Base-by-base conservation (phyloP, 2,888 invertebrate species). In the Cylloceria caligata region DNA sequence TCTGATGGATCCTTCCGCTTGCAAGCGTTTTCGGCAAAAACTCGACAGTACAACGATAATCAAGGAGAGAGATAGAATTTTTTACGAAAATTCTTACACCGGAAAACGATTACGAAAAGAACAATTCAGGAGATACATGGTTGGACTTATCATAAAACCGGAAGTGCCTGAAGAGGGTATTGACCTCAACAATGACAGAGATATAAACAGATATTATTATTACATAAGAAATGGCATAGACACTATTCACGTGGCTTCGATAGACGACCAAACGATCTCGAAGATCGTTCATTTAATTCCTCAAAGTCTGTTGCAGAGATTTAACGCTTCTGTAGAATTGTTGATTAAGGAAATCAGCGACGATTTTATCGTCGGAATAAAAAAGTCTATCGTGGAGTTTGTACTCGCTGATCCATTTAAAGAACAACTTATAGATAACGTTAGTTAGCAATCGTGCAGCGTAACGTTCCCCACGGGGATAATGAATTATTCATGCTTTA, bases 211-310 rank as follows among this genome's bases (percentile, higher is more conserved):
- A 83, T 98, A 98, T 93, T 97, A 98, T 91, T 97, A 98, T 93
- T 98, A 98, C 89, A 95, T 98, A 77, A 96, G 96, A 88, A 96
- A 98, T 92, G 98, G 98, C 1, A 96, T 98, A 39, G 98, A 98
- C 90, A 98, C 98, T 0, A 96, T 97, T 86, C 97, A 98, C 90
- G 97, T 98, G 0, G 96, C 97, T 0, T 96, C 97, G 6, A 94
- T 98, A 89, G 96, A 97, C 89, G 95, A 95, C 76, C 94, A 94
- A 87, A 96, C 97, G 89, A 93, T 98, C 71, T 93, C 94, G 71
- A 94, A 94, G 89, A 96, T 97, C 45, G 94, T 95, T 60, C 93
- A 93, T 82, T 93, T 96, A 74, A 94, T 97, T 69, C 96, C 97
- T 0, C 90, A 93, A 2, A 94, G 94, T 83, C 89, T 96, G 19